A percentile compares a stretch with the other conserved stretches of the same genome.
These are phyloP conservation scores for Philhelius pedissequus DNA, from an alignment of 2,888 invertebrate species.

Conservation along the genomic window DNA sequence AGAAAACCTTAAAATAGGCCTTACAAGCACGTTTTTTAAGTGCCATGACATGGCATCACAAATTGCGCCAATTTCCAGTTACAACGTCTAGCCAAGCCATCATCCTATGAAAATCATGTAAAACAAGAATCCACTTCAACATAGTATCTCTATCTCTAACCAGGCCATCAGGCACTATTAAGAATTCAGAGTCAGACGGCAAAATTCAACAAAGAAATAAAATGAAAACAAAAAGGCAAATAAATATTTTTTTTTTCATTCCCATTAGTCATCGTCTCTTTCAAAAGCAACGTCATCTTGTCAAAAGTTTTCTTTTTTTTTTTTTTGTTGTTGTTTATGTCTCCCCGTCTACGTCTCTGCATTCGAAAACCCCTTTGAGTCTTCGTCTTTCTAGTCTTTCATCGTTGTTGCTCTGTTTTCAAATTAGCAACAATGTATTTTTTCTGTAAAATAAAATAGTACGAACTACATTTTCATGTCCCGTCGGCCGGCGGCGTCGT, in stretches of 20 bases:
- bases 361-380: background rate
- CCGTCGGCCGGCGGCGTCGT: background rate
- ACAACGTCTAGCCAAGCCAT: background rate
- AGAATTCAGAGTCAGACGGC: background rate
- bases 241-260: background rate
- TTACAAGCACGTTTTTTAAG: background rate
- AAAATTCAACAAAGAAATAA: background rate
- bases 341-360: no score
- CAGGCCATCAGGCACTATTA: background rate
- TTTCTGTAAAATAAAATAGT: background rate
- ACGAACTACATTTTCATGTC: background rate
- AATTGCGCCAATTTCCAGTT: slow-evolving; percentile 24
- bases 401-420: background rate
- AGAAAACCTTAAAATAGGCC: slow-evolving; percentile 5
- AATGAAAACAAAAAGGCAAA: background rate
- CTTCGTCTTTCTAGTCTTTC: background rate
- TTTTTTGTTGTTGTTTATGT: background rate
- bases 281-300: slow-evolving; percentile 19
- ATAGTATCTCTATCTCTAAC: background rate
- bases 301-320: background rate
- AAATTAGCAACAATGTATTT: background rate
- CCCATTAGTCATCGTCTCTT: slow-evolving; percentile 21
- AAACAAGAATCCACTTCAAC: background rate
- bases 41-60: background rate
- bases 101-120: slow-evolving; percentile 7